Base-by-base conservation (phyloP, 2,113 vertebrate genomes). In the Xiphorhynchus elegans region DNA sequence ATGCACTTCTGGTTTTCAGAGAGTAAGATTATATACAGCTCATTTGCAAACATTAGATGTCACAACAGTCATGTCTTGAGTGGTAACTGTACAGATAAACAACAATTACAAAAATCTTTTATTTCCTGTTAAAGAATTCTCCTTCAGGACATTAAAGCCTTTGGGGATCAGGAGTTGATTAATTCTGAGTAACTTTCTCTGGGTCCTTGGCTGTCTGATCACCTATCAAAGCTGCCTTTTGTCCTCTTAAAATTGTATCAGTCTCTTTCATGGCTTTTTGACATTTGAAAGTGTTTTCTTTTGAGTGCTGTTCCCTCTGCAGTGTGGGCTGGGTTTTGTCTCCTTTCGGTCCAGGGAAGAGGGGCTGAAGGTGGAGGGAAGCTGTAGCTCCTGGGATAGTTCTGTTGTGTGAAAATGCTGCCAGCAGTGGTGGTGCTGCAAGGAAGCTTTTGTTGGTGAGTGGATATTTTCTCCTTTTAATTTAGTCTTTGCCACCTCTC, bases 131-230 rank as follows among this genome's bases (percentile, higher is more conserved):
- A 84, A 92, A 92, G 64, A 81, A 37, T 64, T 90, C 76, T 93
- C 17, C 63, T 96, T 93, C 83, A 95, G 86, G 69, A 93, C 92
- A 59, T 93, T 78, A 94, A 96, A 95, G 96, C 94, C 92, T 96
- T 96, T 96, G 95, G 96, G 94, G 96, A 97, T 97, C 96, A 97
- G 96, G 92, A 95, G 95, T 96, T 97, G 95, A 96, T 92, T 81
- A 95, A 96, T 96, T 96, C 92, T 87, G 68, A 95, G 69, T 85
- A 87, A 96, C 90, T 93, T 96, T 84, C 95, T 97, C 96, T 97
- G 96, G 95, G 95, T 97, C 96, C 96, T 95, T 97, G 96, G 96
- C 96, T 96, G 96, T 97, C 96, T 97, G 96, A 96, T 97, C 91
- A 95, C 96, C 93, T 95, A 58, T 93, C 87, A 87, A 96, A 97